Percentiles rank a stretch among this genome's conserved stretches.
Conservation (phyloP, 2,888 invertebrate genomes). For the Tryphoninae sp. region DNA sequence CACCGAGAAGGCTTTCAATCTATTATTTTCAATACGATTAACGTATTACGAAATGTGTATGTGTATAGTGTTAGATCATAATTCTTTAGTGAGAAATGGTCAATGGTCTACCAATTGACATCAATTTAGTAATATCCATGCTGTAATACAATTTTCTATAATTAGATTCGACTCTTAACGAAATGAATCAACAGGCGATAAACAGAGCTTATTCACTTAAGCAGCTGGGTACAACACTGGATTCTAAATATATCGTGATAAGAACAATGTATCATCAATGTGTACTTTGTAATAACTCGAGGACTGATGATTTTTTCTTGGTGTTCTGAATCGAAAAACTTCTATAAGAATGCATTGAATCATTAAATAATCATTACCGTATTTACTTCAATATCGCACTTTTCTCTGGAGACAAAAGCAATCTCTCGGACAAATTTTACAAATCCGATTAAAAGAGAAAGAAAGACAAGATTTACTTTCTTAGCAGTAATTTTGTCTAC, state of each 20-base stretch:
- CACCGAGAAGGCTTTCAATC: slow-evolving; percentile 54
- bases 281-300: no score
- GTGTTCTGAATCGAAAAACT: no score
- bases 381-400: no score
- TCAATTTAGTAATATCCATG: slow-evolving; percentile 28
- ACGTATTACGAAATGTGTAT: background rate
- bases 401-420: no score
- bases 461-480: background rate
- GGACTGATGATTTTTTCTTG: no score
- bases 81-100: slow-evolving; percentile 29
- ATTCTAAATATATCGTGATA: no score
- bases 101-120: slow-evolving; percentile 54
- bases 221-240: no score
- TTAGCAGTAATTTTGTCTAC: background rate
- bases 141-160: slow-evolving; percentile 25
- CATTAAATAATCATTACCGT: no score
- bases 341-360: no score
- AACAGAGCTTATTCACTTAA: background rate
- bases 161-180: slow-evolving; percentile 25
- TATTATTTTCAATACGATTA: slow-evolving; percentile 55
- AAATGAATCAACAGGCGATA: background rate
- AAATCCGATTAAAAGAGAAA: no score
- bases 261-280: no score
- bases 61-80: slow-evolving; percentile 21
- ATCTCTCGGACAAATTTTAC: no score